phyloP scores from a whole-genome alignment of 2,113 vertebrate species.

The Syrmaticus mikado region DNA sequence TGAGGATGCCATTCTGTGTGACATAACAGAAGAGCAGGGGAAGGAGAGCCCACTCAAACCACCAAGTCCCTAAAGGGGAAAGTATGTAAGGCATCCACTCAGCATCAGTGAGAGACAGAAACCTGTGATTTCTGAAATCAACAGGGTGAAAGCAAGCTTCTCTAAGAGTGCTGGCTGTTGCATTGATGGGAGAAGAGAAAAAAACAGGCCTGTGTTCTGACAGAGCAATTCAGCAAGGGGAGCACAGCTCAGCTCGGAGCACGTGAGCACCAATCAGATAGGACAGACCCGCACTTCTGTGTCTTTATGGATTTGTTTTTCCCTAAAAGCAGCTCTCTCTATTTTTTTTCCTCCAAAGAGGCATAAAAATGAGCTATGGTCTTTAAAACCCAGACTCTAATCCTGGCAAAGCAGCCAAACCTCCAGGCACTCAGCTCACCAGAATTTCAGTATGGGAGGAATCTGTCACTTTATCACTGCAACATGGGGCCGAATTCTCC shows the following conservation, averaged over 20 bases:
- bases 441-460: constrained; percentile 19
- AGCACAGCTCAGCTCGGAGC: neutral
- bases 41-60: neutral
- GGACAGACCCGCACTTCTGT: neutral
- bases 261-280: neutral
- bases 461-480: neutral
- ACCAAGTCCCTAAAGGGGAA: neutral
- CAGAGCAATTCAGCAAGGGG: neutral
- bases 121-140: neutral
- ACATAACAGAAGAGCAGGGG: neutral
- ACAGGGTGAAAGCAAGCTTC: neutral
- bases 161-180: neutral
- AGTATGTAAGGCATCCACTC: neutral
- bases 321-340: neutral
- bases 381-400: constrained; percentile 11
- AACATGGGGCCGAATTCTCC: constrained; percentile 43
- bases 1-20: neutral
- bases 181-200: neutral
- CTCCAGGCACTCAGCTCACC: constrained; percentile 2
- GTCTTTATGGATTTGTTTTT: neutral
- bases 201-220: neutral
- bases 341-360: neutral
- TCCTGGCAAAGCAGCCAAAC: constrained; percentile 35
- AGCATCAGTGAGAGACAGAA: neutral
- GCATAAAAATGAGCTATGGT: neutral